Percentiles rank a stretch among this genome's conserved stretches.
These are phyloP conservation scores for Parnassius orleans DNA, from an alignment of 2,888 invertebrate genomes.

Conservation along the genomic window DNA sequence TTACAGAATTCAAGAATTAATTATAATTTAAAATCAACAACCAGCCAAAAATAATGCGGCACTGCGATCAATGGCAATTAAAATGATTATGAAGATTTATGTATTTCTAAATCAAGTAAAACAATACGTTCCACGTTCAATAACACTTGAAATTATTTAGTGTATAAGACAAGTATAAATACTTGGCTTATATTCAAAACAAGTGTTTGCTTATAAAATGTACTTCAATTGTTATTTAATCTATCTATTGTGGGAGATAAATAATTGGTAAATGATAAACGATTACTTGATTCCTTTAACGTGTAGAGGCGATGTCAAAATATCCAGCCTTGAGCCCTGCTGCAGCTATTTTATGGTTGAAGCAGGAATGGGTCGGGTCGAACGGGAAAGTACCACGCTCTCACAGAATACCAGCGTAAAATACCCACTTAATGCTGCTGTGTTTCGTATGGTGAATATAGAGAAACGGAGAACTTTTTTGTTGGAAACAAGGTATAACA, in stretches of 20 bases:
- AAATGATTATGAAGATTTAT: constrained; percentile 18
- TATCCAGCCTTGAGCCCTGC: too few relatives aligned
- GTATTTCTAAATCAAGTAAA: constrained; percentile 3
- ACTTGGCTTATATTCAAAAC: constrained; percentile 2
- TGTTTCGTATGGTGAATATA: too few relatives aligned
- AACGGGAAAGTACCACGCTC: too few relatives aligned
- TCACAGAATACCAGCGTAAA: too few relatives aligned
- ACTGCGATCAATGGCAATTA: constrained; percentile 15
- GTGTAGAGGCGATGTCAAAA: too few relatives aligned
- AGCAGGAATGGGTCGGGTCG: too few relatives aligned
- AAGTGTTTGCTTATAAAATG: neutral
- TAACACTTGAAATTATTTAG: constrained; percentile 12
- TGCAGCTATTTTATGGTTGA: too few relatives aligned
- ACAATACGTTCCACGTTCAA: constrained; percentile 14
- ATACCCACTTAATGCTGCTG: too few relatives aligned
- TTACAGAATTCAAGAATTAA: neutral
- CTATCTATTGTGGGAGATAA: neutral
- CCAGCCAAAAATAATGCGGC: constrained; percentile 4
- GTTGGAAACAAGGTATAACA: too few relatives aligned
- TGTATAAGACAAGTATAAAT: neutral
- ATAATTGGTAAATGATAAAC: too few relatives aligned
- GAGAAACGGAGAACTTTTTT: too few relatives aligned
- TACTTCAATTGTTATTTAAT: constrained; percentile 2
- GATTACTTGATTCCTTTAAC: too few relatives aligned
- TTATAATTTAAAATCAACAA: constrained; percentile 22